These are phyloP conservation scores for Diadumene lineata DNA, from an alignment of 92 coral and sea anemone species.

Conservation along the genomic window DNA sequence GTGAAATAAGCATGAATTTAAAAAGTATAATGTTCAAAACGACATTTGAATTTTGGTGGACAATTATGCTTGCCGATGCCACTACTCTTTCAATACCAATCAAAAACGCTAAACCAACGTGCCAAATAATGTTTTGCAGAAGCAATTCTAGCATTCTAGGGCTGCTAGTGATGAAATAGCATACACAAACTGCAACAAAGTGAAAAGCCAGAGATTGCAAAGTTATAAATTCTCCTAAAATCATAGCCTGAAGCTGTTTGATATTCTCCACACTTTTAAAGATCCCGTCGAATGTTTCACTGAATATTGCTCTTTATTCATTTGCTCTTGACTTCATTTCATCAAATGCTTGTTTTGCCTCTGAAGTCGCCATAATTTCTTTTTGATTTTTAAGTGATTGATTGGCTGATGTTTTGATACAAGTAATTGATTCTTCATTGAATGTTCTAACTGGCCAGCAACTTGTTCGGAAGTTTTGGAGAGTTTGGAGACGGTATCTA, in stretches of 20 bases:
- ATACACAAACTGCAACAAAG: constrained; percentile 76
- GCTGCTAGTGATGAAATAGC: constrained; percentile 90
- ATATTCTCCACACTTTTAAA: constrained; percentile 89
- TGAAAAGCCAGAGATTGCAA: constrained; percentile 94
- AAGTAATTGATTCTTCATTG: constrained; percentile 66
- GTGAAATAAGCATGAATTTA: too few species aligned
- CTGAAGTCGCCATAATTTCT: constrained; percentile 75
- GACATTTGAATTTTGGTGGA: too few species aligned
- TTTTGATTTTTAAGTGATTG: constrained; percentile 84
- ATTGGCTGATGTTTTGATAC: constrained; percentile 76
- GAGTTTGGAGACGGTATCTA: constrained; percentile 78
- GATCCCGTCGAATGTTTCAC: constrained; percentile 91
- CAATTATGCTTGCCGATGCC: constrained; percentile 75
- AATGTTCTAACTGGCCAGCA: constrained; percentile 80
- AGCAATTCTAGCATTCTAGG: constrained; percentile 94
- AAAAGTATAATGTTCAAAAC: too few species aligned
- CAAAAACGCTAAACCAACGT: constrained; percentile 59
- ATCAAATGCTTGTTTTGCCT: constrained; percentile 83
- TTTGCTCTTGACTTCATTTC: constrained; percentile 86
- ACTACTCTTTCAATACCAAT: constrained; percentile 75
- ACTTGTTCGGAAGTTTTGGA: constrained; percentile 85
- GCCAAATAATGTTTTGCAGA: constrained; percentile 80
- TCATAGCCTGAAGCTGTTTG: constrained; percentile 89
- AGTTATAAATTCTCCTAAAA: constrained; percentile 94
- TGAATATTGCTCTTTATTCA: constrained; percentile 78